Conservation (phyloP, 2,888 invertebrate genomes). For the Drosophila testacea region DNA sequence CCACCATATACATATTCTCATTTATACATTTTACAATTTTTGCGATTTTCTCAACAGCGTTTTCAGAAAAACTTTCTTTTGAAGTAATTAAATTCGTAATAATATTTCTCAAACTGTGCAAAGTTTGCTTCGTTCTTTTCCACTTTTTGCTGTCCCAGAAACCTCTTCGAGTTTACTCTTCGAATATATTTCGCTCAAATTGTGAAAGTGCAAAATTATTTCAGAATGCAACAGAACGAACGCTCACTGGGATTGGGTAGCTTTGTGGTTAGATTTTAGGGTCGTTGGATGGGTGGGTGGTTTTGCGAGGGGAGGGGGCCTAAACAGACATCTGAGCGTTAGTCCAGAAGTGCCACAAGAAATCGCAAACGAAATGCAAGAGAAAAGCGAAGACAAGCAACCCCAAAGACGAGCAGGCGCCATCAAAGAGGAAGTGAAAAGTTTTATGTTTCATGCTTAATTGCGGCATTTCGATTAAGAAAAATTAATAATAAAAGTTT, state of each 20-base stretch:
- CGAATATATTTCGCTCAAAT: conserved; percentile 38
- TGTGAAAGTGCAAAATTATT: conserved; percentile 54
- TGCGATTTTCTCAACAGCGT: conserved; percentile 21
- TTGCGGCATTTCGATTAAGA: conserved; percentile 79
- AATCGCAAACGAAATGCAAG: conserved; percentile 27
- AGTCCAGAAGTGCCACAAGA: conserved; percentile 40
- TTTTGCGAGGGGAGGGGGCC: neutral
- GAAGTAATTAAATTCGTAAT: conserved; percentile 59
- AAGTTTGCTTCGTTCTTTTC: conserved; percentile 41
- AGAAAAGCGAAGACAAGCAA: conserved; percentile 10
- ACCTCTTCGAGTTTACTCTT: conserved; percentile 38
- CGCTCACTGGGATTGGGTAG: conserved; percentile 4
- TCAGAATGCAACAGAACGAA: conserved; percentile 29
- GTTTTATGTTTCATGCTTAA: conserved; percentile 71
- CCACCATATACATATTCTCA: conserved; percentile 30
- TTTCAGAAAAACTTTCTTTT: conserved; percentile 36
- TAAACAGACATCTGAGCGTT: conserved; percentile 34
- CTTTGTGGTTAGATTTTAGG: conserved; percentile 12
- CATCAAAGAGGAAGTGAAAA: conserved; percentile 51
- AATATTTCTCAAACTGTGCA: conserved; percentile 42
- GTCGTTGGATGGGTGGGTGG: conserved; percentile 1
- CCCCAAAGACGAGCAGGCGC: conserved; percentile 18
- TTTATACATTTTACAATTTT: conserved; percentile 31
- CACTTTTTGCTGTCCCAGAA: conserved; percentile 19
- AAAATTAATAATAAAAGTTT: conserved; percentile 79